Percentiles rank a stretch among this genome's conserved stretches.
Evolutionary conservation across 2,113 vertebrate genomes (phyloP).

Genomic region (Coracopsis vasa): DNA sequence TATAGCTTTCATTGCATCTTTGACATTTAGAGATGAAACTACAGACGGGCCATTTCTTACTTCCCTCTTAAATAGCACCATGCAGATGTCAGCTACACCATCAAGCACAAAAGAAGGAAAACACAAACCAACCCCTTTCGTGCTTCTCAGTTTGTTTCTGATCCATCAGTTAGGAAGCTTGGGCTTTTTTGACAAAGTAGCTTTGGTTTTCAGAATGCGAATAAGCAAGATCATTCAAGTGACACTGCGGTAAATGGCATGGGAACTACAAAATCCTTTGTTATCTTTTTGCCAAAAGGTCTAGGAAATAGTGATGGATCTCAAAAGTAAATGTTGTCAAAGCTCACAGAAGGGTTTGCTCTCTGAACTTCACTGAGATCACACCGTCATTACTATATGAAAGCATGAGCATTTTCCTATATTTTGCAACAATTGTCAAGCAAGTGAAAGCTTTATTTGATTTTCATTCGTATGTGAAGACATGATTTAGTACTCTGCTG

Average conservation of each 20-base stretch:
- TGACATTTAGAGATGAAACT: background rate
- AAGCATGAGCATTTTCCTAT: background rate
- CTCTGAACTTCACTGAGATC: conserved; percentile 16
- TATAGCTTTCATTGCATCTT: background rate
- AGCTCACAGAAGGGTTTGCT: conserved; percentile 16
- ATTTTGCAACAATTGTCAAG: conserved; percentile 55
- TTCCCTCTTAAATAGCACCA: background rate
- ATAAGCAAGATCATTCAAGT: conserved; percentile 33
- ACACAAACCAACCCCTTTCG: background rate
- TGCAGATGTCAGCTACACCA: background rate
- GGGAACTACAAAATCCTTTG: background rate
- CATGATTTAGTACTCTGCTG: conserved; percentile 39
- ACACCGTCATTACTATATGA: conserved; percentile 8
- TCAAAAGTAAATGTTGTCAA: conserved; percentile 7
- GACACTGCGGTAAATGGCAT: background rate
- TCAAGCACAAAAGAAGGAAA: background rate
- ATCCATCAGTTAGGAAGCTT: background rate
- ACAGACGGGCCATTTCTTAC: background rate
- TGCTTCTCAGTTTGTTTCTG: background rate
- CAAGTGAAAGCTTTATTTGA: conserved; percentile 63
- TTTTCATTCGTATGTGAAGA: conserved; percentile 27
- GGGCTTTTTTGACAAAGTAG: background rate
- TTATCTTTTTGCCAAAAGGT: conserved; percentile 32
- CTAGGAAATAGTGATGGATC: background rate
- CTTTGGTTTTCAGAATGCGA: background rate